Percentiles rank a stretch among this genome's conserved stretches.
These are phyloP conservation scores for Scopus umbretta DNA, from an alignment of 2,113 vertebrate genomes.

Conservation along the genomic window DNA sequence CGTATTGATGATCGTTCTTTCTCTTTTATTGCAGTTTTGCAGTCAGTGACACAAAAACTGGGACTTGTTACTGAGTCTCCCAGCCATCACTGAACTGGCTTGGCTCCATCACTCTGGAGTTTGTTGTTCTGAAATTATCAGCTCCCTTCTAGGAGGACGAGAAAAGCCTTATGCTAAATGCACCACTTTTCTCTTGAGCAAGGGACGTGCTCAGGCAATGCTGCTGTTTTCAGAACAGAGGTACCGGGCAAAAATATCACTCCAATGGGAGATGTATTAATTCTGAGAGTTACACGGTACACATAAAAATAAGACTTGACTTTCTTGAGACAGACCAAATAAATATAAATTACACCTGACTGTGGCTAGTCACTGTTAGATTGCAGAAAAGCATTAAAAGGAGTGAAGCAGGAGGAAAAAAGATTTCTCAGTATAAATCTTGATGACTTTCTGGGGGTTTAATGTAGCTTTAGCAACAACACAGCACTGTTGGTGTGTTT, in stretches of 20 bases:
- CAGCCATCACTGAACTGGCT: background rate
- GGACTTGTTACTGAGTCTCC: background rate
- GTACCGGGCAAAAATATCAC: background rate
- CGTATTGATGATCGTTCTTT: rapidly evolving
- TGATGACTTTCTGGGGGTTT: background rate
- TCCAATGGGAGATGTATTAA: background rate
- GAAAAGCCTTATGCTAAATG: background rate
- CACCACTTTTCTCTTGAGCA: background rate
- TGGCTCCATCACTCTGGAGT: background rate
- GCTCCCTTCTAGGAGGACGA: background rate
- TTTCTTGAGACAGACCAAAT: background rate
- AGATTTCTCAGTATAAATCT: background rate
- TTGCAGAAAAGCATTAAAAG: background rate
- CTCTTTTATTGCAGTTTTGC: background rate
- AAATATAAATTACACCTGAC: background rate
- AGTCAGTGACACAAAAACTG: background rate
- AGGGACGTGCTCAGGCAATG: background rate
- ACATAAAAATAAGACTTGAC: background rate
- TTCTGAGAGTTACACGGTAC: background rate
- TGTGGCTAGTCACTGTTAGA: background rate
- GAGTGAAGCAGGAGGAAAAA: background rate
- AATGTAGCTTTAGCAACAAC: background rate
- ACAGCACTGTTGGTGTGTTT: background rate
- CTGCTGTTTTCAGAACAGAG: background rate
- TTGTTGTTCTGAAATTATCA: background rate